These are phyloP conservation scores for Timema podura DNA, from an alignment of 2,888 invertebrate genomes.

Conservation along the genomic window DNA sequence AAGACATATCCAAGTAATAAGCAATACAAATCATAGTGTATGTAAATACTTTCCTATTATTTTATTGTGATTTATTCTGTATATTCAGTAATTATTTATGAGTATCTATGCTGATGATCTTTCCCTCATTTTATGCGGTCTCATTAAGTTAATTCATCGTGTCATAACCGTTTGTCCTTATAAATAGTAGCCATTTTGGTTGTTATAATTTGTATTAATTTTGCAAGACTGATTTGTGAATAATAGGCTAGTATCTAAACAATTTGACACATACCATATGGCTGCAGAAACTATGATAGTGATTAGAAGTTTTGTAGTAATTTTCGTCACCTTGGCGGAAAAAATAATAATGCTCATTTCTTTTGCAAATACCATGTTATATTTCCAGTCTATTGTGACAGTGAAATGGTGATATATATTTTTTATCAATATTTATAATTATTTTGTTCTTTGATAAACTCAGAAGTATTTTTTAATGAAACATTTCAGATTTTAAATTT, in stretches of 20 bases:
- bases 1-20: slow-evolving; percentile 12
- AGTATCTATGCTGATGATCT: too few species aligned
- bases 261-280: too few species aligned
- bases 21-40: slow-evolving; percentile 11
- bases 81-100: slow-evolving; percentile 9
- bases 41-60: neutral
- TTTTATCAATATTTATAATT: neutral
- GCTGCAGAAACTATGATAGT: too few species aligned
- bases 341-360: too few species aligned
- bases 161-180: too few species aligned
- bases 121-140: too few species aligned
- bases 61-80: slow-evolving; percentile 1
- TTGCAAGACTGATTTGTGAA: slow-evolving; percentile 24
- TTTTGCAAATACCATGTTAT: too few species aligned
- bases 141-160: too few species aligned
- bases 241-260: neutral
- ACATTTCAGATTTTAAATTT: slow-evolving; percentile 13
- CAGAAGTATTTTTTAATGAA: slow-evolving; percentile 10
- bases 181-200: slow-evolving; percentile 9
- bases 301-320: too few species aligned
- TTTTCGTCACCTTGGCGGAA: too few species aligned
- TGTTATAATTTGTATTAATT: slow-evolving; percentile 20
- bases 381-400: too few species aligned
- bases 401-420: too few species aligned
- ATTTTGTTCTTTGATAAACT: slow-evolving; percentile 13